Evolutionary conservation across 2,113 vertebrate genomes (phyloP).

Genomic region (Falco punctatus): DNA sequence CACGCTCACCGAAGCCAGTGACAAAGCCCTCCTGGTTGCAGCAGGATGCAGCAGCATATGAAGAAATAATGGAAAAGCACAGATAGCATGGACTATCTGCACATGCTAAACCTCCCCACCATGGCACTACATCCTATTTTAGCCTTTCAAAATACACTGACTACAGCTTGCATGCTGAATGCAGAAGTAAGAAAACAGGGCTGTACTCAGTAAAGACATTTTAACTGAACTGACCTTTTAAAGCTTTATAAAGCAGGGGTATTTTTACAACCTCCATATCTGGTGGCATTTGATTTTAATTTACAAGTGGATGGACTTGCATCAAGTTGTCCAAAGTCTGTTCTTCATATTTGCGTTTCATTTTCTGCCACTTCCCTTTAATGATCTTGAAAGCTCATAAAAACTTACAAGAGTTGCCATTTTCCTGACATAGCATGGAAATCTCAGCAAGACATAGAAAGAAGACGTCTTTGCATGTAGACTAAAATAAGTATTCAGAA

Average conservation of each 20-base stretch:
- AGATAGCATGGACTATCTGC: neutral
- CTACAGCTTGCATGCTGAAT: neutral
- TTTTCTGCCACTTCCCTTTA: conserved; percentile 33
- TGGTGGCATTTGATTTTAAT: conserved; percentile 61
- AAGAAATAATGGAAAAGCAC: neutral
- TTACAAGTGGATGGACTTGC: conserved; percentile 40
- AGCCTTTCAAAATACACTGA: neutral
- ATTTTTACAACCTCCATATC: conserved; percentile 38
- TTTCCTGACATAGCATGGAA: conserved; percentile 36
- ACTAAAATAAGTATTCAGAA: conserved; percentile 24
- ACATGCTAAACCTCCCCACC: neutral
- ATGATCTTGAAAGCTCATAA: conserved; percentile 52
- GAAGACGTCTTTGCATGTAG: neutral
- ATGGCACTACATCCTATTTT: no score
- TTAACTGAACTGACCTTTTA: conserved; percentile 59
- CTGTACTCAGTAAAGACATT: neutral
- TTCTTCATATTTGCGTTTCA: conserved; percentile 51
- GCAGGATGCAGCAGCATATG: rapidly evolving
- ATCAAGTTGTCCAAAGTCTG: neutral
- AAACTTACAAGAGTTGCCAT: conserved; percentile 50
- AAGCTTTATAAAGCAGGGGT: conserved; percentile 8
- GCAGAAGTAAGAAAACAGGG: neutral
- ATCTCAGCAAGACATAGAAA: neutral
- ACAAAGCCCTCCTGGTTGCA: neutral
- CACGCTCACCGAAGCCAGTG: neutral